These are phyloP conservation scores for Galerucella nymphaeae DNA, from an alignment of 2,888 invertebrate species.

Conservation along the genomic window DNA sequence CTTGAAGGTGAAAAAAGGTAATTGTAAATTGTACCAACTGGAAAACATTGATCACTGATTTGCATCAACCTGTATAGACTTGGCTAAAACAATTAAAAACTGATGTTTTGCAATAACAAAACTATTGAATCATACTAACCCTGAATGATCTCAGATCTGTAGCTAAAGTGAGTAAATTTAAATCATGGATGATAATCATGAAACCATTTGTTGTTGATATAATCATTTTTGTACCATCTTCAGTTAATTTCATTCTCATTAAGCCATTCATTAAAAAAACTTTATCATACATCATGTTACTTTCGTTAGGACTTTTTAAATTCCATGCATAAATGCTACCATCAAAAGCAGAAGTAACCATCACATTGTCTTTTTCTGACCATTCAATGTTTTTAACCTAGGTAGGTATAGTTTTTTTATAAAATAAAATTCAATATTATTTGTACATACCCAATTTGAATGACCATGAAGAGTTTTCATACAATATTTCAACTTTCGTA, in stretches of 20 bases:
- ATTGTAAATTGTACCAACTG: conserved; percentile 83
- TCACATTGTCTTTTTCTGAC: conserved; percentile 82
- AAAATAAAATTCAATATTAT: conserved; percentile 11
- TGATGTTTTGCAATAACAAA: not conserved
- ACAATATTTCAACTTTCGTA: conserved; percentile 82
- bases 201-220: conserved; percentile 92
- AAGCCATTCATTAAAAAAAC: conserved; percentile 87
- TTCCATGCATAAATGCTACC: conserved; percentile 96
- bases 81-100: conserved; percentile 70
- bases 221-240: conserved; percentile 87
- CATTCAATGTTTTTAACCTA: conserved; percentile 92
- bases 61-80: conserved; percentile 92
- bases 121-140: conserved; percentile 66
- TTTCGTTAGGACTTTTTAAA: conserved; percentile 86
- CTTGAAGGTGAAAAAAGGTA: conserved; percentile 81
- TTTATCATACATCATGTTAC: conserved; percentile 80
- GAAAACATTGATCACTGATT: conserved; percentile 83
- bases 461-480: conserved; percentile 86
- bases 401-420: too few relatives aligned
- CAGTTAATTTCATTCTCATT: conserved; percentile 89
- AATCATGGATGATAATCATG: conserved; percentile 88
- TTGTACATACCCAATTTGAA: conserved; percentile 81
- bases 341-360: conserved; percentile 93
- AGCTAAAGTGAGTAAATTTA: conserved; percentile 82
- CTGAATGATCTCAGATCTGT: conserved; percentile 87